Base-by-base conservation (phyloP, 2,797 vertebrate species). In the Gambusia yucatana region DNA sequence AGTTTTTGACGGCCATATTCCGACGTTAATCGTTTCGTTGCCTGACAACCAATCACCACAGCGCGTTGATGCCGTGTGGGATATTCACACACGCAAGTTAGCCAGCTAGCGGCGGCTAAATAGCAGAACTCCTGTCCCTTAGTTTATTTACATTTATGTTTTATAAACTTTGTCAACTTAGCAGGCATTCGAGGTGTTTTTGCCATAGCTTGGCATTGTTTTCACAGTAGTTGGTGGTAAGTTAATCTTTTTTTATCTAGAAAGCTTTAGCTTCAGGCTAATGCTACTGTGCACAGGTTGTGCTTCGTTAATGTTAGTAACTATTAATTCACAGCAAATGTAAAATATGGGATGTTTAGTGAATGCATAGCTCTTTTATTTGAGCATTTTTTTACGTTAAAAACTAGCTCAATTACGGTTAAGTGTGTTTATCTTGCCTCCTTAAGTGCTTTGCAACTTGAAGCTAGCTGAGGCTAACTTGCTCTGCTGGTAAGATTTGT, bases 21-120 rank as follows among this genome's bases (percentile, higher is more conserved):
- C 39, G 36, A 25, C 11, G 36, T 39, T 25, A 28, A 7, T n/a
- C 25, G 33, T n/a, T 43, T 50, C 5, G 77, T 79, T 74, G 47
- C 77, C 72, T 74, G 48, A 79, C 77, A 79, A 79, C 55, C 59
- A 67, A 69, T 73, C 46, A 36, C 47, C 55, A 46, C 72, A n/a
- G n/a, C 6, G 16, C 47, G 17, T 55, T 52, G 50, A 71, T 71
- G 30, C 33, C 48, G 57, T 30, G 33, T 33, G 39, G 5, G 80
- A 73, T 22, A 25, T 81, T 85, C 79, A 79, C 89, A 93, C 91
- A 91, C 90, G 93, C 82, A 76, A 78, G 86, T 82, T 84, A 85
- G 48, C 77, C 22, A n/a, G 61, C 74, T 84, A 90, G 83, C 88
- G 47, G 36, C 1, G 76, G 55, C 44, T 77, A 50, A 47, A 36